A percentile compares a stretch with the other conserved stretches of the same genome.
phyloP scores from a whole-genome alignment of 2,797 vertebrate species.

The Apodemus agrarius region DNA sequence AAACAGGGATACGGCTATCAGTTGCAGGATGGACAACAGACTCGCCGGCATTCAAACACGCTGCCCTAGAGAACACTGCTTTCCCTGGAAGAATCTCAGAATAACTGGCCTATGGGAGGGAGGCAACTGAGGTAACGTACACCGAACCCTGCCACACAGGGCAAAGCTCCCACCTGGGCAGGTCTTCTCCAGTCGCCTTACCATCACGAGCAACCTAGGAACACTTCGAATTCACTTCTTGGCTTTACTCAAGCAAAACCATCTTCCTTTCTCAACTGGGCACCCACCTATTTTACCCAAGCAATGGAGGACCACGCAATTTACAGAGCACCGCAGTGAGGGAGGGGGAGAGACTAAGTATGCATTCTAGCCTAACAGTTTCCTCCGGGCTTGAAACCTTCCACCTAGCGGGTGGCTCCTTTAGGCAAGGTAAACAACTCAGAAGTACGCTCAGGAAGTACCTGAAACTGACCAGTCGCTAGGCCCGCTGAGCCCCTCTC shows the following conservation, averaged over 20 bases:
- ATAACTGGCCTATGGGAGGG: neutral
- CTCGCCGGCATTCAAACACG: neutral
- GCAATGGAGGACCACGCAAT: neutral
- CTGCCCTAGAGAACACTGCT: neutral
- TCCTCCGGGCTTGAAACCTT: neutral
- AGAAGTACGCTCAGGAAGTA: neutral
- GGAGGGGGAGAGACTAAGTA: neutral
- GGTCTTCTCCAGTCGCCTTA: neutral
- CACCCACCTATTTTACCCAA: neutral
- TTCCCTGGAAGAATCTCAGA: neutral
- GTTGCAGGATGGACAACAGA: neutral
- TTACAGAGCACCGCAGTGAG: neutral
- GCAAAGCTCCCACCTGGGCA: neutral
- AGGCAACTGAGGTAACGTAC: neutral
- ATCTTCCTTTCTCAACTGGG: neutral
- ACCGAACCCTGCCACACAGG: neutral
- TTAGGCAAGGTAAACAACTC: neutral
- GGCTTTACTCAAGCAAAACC: slow-evolving; percentile 15
- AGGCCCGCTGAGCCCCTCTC: neutral
- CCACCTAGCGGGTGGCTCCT: neutral
- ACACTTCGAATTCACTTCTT: slow-evolving; percentile 1
- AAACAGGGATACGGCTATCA: neutral
- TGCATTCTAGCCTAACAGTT: neutral
- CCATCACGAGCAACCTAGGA: neutral
- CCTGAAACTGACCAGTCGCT: neutral